phyloP scores from a whole-genome alignment of 2,113 vertebrate species.

The Eulacestoma nigropectus region DNA sequence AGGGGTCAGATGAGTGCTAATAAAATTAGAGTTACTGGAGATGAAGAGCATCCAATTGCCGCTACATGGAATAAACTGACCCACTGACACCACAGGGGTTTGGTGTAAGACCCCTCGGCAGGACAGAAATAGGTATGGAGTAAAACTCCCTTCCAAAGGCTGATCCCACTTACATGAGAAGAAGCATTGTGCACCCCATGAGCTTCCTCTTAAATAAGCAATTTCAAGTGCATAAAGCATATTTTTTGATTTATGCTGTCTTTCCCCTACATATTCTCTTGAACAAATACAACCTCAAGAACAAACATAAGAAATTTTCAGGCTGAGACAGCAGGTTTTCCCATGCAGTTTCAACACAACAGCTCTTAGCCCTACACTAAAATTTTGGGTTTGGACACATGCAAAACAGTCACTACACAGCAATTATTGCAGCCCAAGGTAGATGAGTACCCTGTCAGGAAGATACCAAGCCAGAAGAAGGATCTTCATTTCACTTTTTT shows the following conservation, averaged over 20 bases:
- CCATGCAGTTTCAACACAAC: not conserved
- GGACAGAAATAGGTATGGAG: not conserved
- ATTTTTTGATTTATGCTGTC: not conserved
- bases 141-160: not conserved
- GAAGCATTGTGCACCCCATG: not conserved
- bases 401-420: not conserved
- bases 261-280: not conserved
- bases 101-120: not conserved
- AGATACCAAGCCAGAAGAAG: not conserved
- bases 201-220: not conserved
- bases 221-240: not conserved
- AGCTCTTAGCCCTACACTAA: not conserved
- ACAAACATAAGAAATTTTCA: not conserved
- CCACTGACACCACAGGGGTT: not conserved
- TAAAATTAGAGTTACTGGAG: not conserved
- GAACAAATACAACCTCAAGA: not conserved
- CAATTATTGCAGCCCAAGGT: not conserved
- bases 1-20: not conserved
- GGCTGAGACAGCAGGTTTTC: not conserved
- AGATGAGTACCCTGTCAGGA: not conserved
- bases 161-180: not conserved
- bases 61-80: rapidly evolving
- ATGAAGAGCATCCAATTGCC: not conserved
- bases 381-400: not conserved
- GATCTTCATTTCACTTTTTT: not conserved